Conservation (phyloP, 2,797 vertebrate species). For the Nannoperca australis region DNA sequence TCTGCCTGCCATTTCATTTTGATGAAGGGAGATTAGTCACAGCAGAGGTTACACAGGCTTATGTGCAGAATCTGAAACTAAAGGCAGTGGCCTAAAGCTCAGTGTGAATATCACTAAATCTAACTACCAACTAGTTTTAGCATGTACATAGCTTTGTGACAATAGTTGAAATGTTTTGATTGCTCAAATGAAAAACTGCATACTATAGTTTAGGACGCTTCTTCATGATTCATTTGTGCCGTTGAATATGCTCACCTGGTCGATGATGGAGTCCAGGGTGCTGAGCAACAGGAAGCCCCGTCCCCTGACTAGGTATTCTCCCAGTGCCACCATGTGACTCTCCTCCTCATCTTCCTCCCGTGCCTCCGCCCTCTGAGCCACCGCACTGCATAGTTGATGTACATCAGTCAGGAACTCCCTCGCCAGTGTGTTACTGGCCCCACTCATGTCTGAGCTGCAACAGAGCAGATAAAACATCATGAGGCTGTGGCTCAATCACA, state of each 20-base stretch:
- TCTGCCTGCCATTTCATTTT: constrained; percentile 28
- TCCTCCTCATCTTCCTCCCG: constrained; percentile 95
- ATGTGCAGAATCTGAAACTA: neutral
- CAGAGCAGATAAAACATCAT: constrained; percentile 17
- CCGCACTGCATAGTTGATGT: constrained; percentile 95
- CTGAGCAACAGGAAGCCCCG: constrained; percentile 94
- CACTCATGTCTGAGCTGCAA: constrained; percentile 95
- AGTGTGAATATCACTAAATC: neutral
- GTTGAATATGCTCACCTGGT: constrained; percentile 87
- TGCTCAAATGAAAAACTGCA: neutral
- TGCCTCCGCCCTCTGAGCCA: constrained; percentile 91
- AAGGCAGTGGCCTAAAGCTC: neutral
- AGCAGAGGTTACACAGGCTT: constrained; percentile 5
- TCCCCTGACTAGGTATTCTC: constrained; percentile 96
- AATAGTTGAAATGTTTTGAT: neutral
- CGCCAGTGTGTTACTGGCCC: constrained; percentile 95
- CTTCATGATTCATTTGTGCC: neutral
- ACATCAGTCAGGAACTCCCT: constrained; percentile 98
- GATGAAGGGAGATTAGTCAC: constrained; percentile 37
- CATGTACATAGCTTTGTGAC: neutral
- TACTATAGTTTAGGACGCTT: neutral
- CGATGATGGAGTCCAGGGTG: constrained; percentile 93
- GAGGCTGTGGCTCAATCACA: neutral
- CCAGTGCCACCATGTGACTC: constrained; percentile 95
- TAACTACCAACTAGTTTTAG: neutral